Evolutionary conservation across 2,888 invertebrate genomes (phyloP).

Genomic region (Thelaira solivaga): DNA sequence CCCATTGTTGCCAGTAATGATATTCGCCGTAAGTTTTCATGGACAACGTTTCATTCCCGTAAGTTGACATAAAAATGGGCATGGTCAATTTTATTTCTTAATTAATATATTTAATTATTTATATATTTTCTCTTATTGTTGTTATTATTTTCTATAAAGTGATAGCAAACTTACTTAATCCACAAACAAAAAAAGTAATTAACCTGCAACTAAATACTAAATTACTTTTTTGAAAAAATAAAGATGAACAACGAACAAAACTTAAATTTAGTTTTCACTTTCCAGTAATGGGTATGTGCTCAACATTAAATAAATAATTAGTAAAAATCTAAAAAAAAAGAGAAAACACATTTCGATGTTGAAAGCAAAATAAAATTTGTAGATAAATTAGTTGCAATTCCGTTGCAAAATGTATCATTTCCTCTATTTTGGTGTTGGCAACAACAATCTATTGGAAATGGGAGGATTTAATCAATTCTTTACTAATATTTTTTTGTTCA

Average conservation of each 20-base stretch:
- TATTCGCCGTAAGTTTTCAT: no score
- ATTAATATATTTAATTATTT: no score
- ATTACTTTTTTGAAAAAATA: no score
- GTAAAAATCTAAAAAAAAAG: neutral
- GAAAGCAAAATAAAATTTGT: conserved; percentile 38
- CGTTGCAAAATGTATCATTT: conserved; percentile 54
- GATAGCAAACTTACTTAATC: no score
- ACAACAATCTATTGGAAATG: conserved; percentile 22
- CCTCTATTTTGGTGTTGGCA: conserved; percentile 16
- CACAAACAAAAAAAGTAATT: no score
- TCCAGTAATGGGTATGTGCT: neutral
- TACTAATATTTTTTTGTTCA: neutral
- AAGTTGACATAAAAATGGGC: no score
- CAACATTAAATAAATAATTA: neutral
- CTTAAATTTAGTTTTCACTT: neutral
- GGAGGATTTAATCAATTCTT: conserved; percentile 29
- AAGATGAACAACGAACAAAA: neutral
- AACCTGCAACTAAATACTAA: no score
- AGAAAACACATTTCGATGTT: conserved; percentile 13
- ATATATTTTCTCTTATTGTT: no score
- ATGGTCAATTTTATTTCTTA: no score
- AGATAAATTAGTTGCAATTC: conserved; percentile 55
- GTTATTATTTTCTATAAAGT: no score
- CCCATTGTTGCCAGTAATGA: no score
- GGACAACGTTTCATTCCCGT: no score